These are phyloP conservation scores for Leucoma salicis DNA, from an alignment of 2,888 invertebrate species.

Conservation along the genomic window DNA sequence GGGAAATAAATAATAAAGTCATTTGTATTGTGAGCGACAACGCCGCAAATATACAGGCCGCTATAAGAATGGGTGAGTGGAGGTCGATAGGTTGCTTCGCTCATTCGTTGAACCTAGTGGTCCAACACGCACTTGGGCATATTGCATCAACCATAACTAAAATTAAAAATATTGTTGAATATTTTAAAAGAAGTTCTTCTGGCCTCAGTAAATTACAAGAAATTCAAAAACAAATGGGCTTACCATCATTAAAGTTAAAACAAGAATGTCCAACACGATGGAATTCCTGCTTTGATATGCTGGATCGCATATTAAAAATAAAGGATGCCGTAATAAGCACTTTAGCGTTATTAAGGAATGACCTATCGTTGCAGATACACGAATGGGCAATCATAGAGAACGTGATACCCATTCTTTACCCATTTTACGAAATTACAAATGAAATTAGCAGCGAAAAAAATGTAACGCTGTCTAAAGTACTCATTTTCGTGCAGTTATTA, in stretches of 20 bases:
- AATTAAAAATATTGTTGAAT: slow-evolving; percentile 3
- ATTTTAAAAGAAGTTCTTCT: neutral
- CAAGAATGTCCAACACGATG: slow-evolving; percentile 6
- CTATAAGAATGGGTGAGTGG: neutral
- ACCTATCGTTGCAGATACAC: neutral
- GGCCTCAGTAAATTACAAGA: neutral
- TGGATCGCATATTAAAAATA: slow-evolving; percentile 5
- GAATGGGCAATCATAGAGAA: slow-evolving; percentile 10
- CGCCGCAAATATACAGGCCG: neutral
- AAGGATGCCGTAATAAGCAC: slow-evolving; percentile 14
- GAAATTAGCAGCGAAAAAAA: slow-evolving; percentile 10
- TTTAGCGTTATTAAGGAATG: slow-evolving; percentile 6
- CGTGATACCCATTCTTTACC: slow-evolving; percentile 9
- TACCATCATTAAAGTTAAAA: neutral
- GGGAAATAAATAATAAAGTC: slow-evolving; percentile 10
- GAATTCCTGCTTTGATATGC: slow-evolving; percentile 14
- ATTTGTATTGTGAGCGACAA: slow-evolving; percentile 17
- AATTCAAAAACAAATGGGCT: neutral
- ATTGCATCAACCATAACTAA: neutral
- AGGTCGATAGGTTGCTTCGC: neutral
- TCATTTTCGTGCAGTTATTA: too few relatives aligned
- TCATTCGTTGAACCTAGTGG: neutral
- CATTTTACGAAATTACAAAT: slow-evolving; percentile 12
- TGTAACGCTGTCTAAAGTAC: slow-evolving; percentile 9
- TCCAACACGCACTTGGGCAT: neutral